phyloP scores from a whole-genome alignment of 2,113 vertebrate genomes.

The Tragelaphus imberbis region DNA sequence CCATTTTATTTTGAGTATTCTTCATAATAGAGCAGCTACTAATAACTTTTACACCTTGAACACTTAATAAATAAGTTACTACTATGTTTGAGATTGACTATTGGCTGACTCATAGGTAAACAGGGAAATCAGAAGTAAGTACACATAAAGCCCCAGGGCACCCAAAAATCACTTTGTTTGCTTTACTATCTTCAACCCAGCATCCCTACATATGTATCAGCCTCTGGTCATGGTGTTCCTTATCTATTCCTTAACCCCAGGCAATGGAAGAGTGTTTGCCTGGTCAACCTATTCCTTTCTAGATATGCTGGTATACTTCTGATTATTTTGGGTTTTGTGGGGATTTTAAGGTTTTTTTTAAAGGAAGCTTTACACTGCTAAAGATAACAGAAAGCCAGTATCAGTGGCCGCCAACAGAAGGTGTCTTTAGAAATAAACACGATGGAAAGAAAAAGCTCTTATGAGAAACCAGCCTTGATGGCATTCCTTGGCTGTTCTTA shows the following conservation, averaged over 20 bases:
- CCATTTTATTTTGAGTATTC: background rate
- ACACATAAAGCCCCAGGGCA: background rate
- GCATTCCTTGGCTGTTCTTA: background rate
- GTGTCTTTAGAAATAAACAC: background rate
- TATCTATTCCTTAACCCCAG: background rate
- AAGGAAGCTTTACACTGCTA: background rate
- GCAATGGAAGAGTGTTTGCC: background rate
- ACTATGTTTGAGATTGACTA: background rate
- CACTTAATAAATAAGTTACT: background rate
- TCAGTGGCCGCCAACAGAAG: background rate
- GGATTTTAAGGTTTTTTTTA: background rate
- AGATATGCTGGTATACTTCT: background rate
- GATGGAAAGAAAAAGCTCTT: background rate
- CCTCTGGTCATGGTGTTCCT: background rate
- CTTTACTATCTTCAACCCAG: background rate
- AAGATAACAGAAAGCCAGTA: background rate
- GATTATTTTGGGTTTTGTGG: background rate
- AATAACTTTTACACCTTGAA: constrained; percentile 1
- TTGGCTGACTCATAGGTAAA: background rate
- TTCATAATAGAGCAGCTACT: background rate
- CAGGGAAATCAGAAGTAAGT: background rate
- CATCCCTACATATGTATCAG: no score
- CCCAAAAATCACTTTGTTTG: background rate
- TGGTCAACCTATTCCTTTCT: background rate
- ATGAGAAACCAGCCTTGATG: background rate